Evolutionary conservation across 2,113 vertebrate genomes (phyloP).

Genomic region (Lutjanus erythropterus): DNA sequence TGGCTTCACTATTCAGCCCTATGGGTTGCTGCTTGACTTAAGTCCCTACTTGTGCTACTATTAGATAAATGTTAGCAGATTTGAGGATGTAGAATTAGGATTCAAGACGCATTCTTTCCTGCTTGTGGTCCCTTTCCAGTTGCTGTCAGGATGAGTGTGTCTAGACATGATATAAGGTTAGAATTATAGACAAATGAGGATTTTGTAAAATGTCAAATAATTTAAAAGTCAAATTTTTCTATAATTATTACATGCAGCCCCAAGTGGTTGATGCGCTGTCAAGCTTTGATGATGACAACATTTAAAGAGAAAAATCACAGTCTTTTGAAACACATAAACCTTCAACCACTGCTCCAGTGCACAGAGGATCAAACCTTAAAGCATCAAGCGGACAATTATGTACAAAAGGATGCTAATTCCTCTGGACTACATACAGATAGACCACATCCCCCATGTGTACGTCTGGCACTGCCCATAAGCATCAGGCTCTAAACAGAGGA

Average conservation of each 20-base stretch:
- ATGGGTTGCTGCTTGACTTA: too few relatives aligned
- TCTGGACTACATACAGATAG: constrained; percentile 67
- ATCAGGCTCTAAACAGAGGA: constrained; percentile 64
- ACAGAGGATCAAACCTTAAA: constrained; percentile 45
- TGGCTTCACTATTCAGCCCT: too few relatives aligned
- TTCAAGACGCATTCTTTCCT: not conserved
- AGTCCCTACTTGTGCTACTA: not conserved
- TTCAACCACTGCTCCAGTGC: constrained; percentile 5
- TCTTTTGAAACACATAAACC: constrained; percentile 28
- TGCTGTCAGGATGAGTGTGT: not conserved
- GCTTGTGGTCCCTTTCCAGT: not conserved
- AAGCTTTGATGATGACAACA: constrained; percentile 22
- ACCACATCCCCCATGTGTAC: constrained; percentile 48
- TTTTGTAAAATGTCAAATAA: not conserved
- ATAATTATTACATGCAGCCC: not conserved
- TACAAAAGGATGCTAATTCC: constrained; percentile 76
- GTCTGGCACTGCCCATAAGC: constrained; percentile 63
- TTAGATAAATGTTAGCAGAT: not conserved
- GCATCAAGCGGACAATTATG: constrained; percentile 45
- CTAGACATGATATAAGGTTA: not conserved
- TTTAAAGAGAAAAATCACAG: not conserved
- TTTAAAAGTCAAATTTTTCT: not conserved
- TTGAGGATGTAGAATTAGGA: too few relatives aligned
- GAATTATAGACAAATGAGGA: not conserved
- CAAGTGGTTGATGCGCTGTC: not conserved